Evolutionary conservation across 2,113 vertebrate genomes (phyloP).

Genomic region (Coptodon rendalli): DNA sequence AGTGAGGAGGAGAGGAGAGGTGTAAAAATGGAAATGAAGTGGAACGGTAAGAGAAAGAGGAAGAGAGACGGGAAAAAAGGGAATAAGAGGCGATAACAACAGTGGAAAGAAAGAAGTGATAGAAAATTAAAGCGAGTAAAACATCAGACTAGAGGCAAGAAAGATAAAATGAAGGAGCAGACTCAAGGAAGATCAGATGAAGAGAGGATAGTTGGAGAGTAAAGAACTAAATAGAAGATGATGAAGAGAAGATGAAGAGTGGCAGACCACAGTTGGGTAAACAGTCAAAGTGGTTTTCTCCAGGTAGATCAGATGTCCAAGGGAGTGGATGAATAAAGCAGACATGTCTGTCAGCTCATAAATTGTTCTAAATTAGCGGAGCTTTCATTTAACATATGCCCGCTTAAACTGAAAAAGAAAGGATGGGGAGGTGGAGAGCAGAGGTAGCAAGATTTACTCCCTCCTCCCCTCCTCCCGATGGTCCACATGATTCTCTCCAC

Average conservation of each 20-base stretch:
- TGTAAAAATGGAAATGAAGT: slow-evolving; percentile 41
- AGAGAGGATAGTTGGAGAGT: not conserved
- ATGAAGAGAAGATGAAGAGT: not conserved
- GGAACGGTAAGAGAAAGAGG: not conserved
- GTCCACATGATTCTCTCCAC: slow-evolving; percentile 34
- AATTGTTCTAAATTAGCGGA: slow-evolving; percentile 66
- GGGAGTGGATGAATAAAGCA: slow-evolving; percentile 17
- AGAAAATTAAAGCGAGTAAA: not conserved
- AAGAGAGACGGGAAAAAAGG: not conserved
- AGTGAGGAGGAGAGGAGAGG: slow-evolving; percentile 5
- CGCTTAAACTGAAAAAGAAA: slow-evolving; percentile 12
- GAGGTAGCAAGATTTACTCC: slow-evolving; percentile 53
- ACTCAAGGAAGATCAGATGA: not conserved
- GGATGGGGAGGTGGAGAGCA: slow-evolving; percentile 27
- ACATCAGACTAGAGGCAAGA: not conserved
- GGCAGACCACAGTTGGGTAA: not conserved
- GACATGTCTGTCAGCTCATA: slow-evolving; percentile 42
- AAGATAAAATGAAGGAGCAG: not conserved
- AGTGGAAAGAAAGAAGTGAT: not conserved
- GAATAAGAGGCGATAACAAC: slow-evolving; percentile 6
- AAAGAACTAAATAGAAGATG: not conserved
- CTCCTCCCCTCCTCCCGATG: slow-evolving; percentile 1
- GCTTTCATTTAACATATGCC: slow-evolving; percentile 66
- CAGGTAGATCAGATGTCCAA: slow-evolving; percentile 31
- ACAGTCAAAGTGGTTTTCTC: not conserved